Conservation (phyloP, 2,888 invertebrate genomes). For the Notocelia uddmanniana region DNA sequence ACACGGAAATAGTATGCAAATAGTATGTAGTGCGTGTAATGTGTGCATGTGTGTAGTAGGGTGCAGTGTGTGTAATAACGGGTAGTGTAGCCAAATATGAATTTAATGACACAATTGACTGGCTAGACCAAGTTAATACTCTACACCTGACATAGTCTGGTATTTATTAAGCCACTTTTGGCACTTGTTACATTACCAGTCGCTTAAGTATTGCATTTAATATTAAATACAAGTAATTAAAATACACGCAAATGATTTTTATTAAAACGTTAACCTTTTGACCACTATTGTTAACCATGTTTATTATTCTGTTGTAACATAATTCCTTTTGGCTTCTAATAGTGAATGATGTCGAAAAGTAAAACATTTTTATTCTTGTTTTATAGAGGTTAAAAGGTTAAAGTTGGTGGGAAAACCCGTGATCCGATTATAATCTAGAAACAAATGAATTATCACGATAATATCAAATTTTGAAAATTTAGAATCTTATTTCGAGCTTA, state of each 20-base stretch:
- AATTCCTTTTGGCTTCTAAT: not conserved
- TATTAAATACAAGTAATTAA: slow-evolving; percentile 17
- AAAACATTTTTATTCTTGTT: not conserved
- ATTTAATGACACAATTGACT: not conserved
- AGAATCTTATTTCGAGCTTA: slow-evolving; percentile 30
- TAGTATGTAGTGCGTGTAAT: too few species aligned
- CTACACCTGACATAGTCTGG: not conserved
- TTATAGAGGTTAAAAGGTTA: slow-evolving; percentile 5
- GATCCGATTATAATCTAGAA: slow-evolving; percentile 19
- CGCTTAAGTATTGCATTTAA: slow-evolving; percentile 29
- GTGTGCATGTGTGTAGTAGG: too few species aligned
- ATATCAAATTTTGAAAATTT: slow-evolving; percentile 20
- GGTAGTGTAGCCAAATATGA: not conserved
- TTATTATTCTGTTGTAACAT: not conserved
- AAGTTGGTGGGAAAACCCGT: slow-evolving; percentile 12
- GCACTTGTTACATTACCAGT: slow-evolving; percentile 61
- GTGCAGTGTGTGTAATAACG: too few species aligned
- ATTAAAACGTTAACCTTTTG: slow-evolving; percentile 29
- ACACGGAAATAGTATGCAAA: too few species aligned
- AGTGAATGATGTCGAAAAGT: not conserved
- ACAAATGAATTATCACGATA: slow-evolving; percentile 23
- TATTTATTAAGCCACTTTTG: slow-evolving; percentile 69
- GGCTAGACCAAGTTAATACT: not conserved
- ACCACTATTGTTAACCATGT: slow-evolving; percentile 6
- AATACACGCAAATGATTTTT: not conserved